These are phyloP conservation scores for Euborellia annulipes DNA, from an alignment of 1,140 invertebrate genomes.

Conservation along the genomic window DNA sequence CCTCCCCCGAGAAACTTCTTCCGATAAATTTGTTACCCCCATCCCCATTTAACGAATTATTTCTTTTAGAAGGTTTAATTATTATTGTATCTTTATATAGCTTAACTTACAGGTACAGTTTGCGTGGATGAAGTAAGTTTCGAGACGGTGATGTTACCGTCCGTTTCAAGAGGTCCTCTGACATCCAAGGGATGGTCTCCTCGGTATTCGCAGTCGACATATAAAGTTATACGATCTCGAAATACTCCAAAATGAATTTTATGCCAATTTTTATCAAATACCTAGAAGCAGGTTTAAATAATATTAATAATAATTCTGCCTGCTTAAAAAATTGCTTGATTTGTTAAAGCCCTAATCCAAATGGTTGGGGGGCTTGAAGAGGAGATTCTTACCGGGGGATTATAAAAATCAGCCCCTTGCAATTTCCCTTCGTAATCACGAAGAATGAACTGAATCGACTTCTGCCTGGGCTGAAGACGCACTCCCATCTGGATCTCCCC, in stretches of 20 bases:
- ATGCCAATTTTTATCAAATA: conserved; percentile 65
- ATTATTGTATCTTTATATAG: too few species aligned
- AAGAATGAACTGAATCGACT: conserved; percentile 44
- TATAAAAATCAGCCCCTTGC: background rate
- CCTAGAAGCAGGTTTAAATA: conserved; percentile 36
- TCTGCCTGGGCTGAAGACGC: conserved; percentile 43
- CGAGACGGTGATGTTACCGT: conserved; percentile 48
- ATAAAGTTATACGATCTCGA: conserved; percentile 44
- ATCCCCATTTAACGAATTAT: too few species aligned
- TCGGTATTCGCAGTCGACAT: conserved; percentile 48
- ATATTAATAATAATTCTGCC: too few species aligned
- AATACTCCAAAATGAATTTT: conserved; percentile 62
- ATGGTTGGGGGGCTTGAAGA: too few species aligned
- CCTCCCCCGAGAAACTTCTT: too few species aligned
- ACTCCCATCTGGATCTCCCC: conserved; percentile 48
- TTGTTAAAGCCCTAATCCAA: too few species aligned
- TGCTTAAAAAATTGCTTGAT: too few species aligned
- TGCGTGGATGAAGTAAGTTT: conserved; percentile 35
- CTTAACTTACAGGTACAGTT: conserved; percentile 43
- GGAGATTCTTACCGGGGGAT: too few species aligned
- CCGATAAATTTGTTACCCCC: too few species aligned
- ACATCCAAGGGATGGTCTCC: conserved; percentile 31
- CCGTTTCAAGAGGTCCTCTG: conserved; percentile 42
- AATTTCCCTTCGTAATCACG: conserved; percentile 37
- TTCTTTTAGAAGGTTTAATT: too few species aligned